These are phyloP conservation scores for Calosoma granatense DNA, from an alignment of 1,140 invertebrate species.

Conservation along the genomic window DNA sequence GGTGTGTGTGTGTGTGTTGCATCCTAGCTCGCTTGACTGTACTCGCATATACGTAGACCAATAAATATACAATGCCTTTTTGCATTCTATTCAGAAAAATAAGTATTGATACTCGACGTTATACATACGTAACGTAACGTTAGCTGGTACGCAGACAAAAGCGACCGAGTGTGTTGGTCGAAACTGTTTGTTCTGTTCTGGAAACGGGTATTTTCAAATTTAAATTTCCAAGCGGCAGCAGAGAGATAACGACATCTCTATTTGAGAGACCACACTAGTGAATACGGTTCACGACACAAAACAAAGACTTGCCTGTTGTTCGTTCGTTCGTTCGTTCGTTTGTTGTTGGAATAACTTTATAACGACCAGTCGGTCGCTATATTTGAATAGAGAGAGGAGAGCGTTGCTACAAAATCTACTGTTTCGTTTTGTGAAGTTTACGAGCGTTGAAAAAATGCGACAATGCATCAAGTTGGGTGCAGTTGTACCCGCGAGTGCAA, in stretches of 20 bases:
- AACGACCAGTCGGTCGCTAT: slow-evolving; percentile 10
- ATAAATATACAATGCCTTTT: slow-evolving; percentile 23
- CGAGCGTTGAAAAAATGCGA: neutral
- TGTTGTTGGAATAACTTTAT: slow-evolving; percentile 6
- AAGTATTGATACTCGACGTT: slow-evolving; percentile 3
- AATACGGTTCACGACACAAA: slow-evolving; percentile 2
- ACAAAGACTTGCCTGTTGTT: slow-evolving; percentile 4
- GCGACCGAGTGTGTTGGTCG: too few relatives aligned
- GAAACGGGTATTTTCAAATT: slow-evolving; percentile 13
- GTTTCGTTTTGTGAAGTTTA: neutral
- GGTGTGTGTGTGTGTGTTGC: neutral
- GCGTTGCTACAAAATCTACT: neutral
- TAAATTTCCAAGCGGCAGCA: slow-evolving; percentile 12
- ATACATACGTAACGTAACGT: neutral
- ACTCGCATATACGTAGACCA: slow-evolving; percentile 11
- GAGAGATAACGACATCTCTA: slow-evolving; percentile 15
- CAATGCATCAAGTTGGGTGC: neutral
- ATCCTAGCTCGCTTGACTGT: neutral
- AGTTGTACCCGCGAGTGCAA: too few relatives aligned
- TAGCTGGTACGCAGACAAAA: neutral
- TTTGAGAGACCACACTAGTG: slow-evolving; percentile 16
- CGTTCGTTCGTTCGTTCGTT: neutral
- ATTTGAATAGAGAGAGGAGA: neutral
- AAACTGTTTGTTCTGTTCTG: slow-evolving; percentile 1
- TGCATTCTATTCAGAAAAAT: slow-evolving; percentile 17